Evolutionary conservation across 2,797 vertebrate species (phyloP).

Genomic region (Acanthurus leucopareius): DNA sequence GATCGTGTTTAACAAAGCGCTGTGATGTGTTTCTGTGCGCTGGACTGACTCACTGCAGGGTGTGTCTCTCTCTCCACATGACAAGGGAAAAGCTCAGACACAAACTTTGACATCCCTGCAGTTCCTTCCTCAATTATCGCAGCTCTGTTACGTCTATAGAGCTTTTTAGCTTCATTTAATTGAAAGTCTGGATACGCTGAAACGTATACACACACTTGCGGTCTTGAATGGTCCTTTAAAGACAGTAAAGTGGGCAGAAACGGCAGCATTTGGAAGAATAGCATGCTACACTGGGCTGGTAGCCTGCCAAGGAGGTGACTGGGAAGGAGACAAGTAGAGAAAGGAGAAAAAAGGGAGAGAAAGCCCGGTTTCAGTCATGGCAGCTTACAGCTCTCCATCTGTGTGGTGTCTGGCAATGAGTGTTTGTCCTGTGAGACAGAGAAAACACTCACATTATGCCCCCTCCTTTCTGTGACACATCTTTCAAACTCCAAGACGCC

Average conservation of each 20-base stretch:
- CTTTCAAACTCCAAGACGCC: constrained; percentile 58
- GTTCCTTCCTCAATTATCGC: constrained; percentile 4
- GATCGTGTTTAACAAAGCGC: constrained; percentile 31
- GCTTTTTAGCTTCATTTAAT: constrained; percentile 24
- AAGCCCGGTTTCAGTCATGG: constrained; percentile 40
- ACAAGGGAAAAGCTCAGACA: too few species aligned
- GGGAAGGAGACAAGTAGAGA: constrained; percentile 45
- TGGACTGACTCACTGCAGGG: constrained; percentile 69
- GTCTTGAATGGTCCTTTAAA: constrained; percentile 36
- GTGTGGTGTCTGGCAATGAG: constrained; percentile 55
- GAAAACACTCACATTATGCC: constrained; percentile 55
- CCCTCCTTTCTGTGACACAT: constrained; percentile 61
- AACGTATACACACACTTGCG: constrained; percentile 32
- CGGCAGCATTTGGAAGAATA: constrained; percentile 46
- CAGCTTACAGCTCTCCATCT: constrained; percentile 48
- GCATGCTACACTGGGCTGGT: constrained; percentile 39
- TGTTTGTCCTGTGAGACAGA: constrained; percentile 60
- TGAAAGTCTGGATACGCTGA: constrained; percentile 22
- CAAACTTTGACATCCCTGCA: too few species aligned
- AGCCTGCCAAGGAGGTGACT: constrained; percentile 58
- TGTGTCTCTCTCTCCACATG: constrained; percentile 46
- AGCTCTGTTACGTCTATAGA: constrained; percentile 5
- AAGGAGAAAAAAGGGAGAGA: constrained; percentile 26
- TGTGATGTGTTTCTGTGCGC: constrained; percentile 26
- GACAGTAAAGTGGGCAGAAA: constrained; percentile 47